Percentiles rank a stretch among this genome's conserved stretches.
Evolutionary conservation across 1,140 invertebrate genomes (phyloP).

Genomic region (Rhyzopertha dominica): DNA sequence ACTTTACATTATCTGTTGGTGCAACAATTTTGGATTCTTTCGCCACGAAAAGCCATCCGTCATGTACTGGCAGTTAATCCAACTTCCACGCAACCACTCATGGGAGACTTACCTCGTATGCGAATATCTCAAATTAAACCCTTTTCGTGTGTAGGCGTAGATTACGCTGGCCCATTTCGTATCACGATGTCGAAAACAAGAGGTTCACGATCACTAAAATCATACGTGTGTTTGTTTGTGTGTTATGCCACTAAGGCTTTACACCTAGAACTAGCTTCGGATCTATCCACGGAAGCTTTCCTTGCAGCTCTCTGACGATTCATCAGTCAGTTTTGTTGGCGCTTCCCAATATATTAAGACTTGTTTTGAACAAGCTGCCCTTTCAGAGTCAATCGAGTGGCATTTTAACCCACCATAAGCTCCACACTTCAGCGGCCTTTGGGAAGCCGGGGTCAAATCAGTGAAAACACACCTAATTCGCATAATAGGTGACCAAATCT

Average conservation of each 20-base stretch:
- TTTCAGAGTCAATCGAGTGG: too few species aligned
- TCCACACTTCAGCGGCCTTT: too few species aligned
- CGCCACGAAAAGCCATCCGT: conserved; percentile 9
- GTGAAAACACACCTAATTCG: too few species aligned
- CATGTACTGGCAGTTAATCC: background rate
- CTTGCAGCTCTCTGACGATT: conserved; percentile 1
- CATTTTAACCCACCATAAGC: too few species aligned
- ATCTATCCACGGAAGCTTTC: conserved; percentile 18
- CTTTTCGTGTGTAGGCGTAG: conserved; percentile 19
- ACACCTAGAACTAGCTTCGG: conserved; percentile 31
- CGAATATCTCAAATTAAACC: background rate
- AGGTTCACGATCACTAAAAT: conserved; percentile 21
- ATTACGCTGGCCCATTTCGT: conserved; percentile 29
- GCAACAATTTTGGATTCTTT: conserved; percentile 17
- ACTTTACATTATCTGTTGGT: conserved; percentile 12
- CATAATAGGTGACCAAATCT: too few species aligned
- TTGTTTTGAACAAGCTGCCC: too few species aligned
- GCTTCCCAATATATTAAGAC: too few species aligned
- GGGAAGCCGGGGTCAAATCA: too few species aligned
- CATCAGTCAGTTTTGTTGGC: too few species aligned
- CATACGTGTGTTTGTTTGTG: conserved; percentile 28
- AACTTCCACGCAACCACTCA: background rate
- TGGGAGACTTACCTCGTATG: conserved; percentile 7
- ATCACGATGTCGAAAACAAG: conserved; percentile 21
- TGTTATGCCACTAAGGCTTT: conserved; percentile 30